Base-by-base conservation (phyloP, 35 echinoderm and acorn worm genomes). In the Apostichopus parvimensis region DNA sequence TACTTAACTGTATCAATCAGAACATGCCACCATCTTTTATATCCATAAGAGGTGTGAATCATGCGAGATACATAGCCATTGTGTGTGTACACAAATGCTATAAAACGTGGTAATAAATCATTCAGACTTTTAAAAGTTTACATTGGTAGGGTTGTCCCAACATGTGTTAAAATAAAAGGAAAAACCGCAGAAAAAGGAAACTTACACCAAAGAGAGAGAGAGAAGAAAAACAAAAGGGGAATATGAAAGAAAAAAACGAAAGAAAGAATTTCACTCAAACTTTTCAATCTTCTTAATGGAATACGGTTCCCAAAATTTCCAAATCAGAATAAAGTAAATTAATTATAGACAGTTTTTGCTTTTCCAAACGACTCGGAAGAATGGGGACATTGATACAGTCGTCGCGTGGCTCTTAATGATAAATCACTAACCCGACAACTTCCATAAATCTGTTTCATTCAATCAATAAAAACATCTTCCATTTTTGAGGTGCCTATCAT, bases 391-490 rank as follows among this genome's bases (percentile, higher is more conserved):
- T 20, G 71, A 75, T 18, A 75, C 71, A 75, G 34, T 45, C 34
- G 2, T 45, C 34, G 2, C 34, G 34, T 45, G 34, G 14, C 71
- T 22, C 6, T 7, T 6, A 22, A 75, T 75, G 71, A 75, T 75
- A 75, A 75, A 75, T 75, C 14, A 75, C 15, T 18, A 75, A 14
- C 71, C 17, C n/a, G 71, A 75, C 81, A 58, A 58, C 8, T n/a
- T 59, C 52, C 53, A 59, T 84, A 84, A 84, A 84, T 84, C 81
- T 84, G 54, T 18, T 57, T 5, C 21, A 58, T 84, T 84, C 20
- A 84, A 58, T 59, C 81, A 84, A 84, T 84, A 84, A 84, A 84
- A 84, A 59, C 57, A 22, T 84, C 81, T 84, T 84, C 81, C 81
- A 84, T 84, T 59, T 75, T 59, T 15, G 13, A 84, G 57, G 54